Conservation (phyloP, 2,797 vertebrate genomes). For the Microcaecilia unicolor region DNA sequence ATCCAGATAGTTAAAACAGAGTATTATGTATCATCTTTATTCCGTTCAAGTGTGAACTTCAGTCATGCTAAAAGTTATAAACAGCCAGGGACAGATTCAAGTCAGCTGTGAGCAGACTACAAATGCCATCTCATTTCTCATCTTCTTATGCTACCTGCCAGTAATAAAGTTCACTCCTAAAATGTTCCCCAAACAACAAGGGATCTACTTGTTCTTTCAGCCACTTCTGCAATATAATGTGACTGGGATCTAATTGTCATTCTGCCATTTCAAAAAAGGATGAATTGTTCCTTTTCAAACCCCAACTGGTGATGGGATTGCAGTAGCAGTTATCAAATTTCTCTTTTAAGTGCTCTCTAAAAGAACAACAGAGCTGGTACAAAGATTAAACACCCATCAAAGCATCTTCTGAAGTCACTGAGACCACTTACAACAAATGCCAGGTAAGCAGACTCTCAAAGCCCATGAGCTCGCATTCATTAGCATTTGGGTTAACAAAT, state of each 20-base stretch:
- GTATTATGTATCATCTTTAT: too few relatives aligned
- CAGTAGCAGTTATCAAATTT: background rate
- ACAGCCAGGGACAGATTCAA: too few relatives aligned
- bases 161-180: background rate
- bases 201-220: background rate
- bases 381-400: background rate
- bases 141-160: too few relatives aligned
- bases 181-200: too few relatives aligned
- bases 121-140: too few relatives aligned
- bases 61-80: too few relatives aligned
- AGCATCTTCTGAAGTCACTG: background rate
- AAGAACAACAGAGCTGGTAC: background rate
- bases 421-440: background rate
- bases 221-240: background rate
- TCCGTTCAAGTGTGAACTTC: too few relatives aligned
- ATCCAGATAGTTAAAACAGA: too few relatives aligned
- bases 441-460: background rate
- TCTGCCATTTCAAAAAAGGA: background rate
- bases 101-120: too few relatives aligned
- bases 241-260: background rate
- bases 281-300: background rate
- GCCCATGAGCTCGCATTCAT: background rate
- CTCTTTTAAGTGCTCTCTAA: background rate
- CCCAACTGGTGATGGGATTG: background rate
- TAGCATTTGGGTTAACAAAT: too few relatives aligned